A percentile compares a stretch with the other conserved stretches of the same genome.
Conservation (phyloP, 2,888 invertebrate species). For the Thereva unica region DNA sequence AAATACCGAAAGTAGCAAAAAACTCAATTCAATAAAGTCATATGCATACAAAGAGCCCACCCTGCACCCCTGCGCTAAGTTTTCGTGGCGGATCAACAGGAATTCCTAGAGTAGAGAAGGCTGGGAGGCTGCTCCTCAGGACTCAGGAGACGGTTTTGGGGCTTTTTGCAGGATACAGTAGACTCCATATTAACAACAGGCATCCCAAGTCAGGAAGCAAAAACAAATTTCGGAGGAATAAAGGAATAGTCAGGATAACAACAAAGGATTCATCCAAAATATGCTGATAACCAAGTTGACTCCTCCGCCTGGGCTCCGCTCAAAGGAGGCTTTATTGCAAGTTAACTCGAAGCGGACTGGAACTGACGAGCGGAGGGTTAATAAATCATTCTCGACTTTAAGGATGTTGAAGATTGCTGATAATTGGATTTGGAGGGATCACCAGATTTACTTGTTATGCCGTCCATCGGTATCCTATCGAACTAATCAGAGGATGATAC, state of each 20-base stretch:
- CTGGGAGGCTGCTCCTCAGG: neutral
- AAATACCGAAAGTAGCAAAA: constrained; percentile 5
- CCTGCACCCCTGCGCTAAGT: constrained; percentile 12
- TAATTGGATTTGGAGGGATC: constrained; percentile 35
- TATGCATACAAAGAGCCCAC: constrained; percentile 33
- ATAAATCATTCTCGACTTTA: constrained; percentile 32
- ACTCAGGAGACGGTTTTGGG: constrained; percentile 1
- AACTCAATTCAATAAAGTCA: constrained; percentile 34
- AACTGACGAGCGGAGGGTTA: constrained; percentile 32
- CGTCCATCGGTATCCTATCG: constrained; percentile 5
- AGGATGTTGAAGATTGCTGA: constrained; percentile 30
- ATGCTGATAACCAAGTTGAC: constrained; percentile 26
- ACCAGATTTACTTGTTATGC: constrained; percentile 21
- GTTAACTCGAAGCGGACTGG: constrained; percentile 30
- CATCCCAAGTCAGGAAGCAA: constrained; percentile 17
- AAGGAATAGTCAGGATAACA: constrained; percentile 26
- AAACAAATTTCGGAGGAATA: constrained; percentile 33
- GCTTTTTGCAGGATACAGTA: constrained; percentile 27
- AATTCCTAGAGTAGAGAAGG: constrained; percentile 13
- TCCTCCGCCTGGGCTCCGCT: neutral
- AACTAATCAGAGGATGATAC: constrained; percentile 10
- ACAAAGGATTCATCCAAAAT: constrained; percentile 31
- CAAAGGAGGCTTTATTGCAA: constrained; percentile 29
- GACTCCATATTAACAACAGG: constrained; percentile 19
- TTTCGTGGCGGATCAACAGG: constrained; percentile 29